Base-by-base conservation (phyloP, 2,888 invertebrate genomes). In the Nyleta sp. region DNA sequence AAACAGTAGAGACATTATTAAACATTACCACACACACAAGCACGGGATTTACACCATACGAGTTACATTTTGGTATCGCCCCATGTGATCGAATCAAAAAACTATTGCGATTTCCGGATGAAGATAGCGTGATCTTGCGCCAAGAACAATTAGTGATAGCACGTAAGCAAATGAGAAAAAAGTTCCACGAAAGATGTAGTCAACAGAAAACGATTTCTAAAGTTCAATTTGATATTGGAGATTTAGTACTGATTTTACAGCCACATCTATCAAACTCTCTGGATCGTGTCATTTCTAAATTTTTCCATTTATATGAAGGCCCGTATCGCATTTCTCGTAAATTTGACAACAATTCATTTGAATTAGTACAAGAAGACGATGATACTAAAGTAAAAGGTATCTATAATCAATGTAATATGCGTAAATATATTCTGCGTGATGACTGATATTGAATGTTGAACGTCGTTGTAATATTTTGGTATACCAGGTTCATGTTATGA, bases 281-380 rank as follows among this genome's bases (percentile, higher is more conserved):
- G n/a, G 53, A 53, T 35, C 18, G 35, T 10, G 20, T 35, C 1
- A 20, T 11, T 2, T 6, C 35, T 2, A 53, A 53, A 53, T 53
- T 53, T 53, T 53, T 53, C 33, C 53, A 53, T n/a, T 20, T 53
- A 11, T 53, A 35, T 18, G 13, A 20, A 4, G 35, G 53, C 10
- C 53, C 35, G 4, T 53, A 35, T 53, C 18, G 33, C 8, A 53
- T 53, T 35, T 3, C 7, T 24, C 24, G 24, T 5, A 5, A 3
- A 24, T 24, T 24, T 7, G 24, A 24, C 7, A 24, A 24, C 7
- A 24, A 24, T 24, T 3, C 24, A 24, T 24, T 24, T 24, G 24
- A 24, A 7, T 7, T 24, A 7, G 24, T n/a, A n/a, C n/a, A n/a
- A n/a, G n/a, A n/a, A n/a, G n/a, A n/a, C n/a, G n/a, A n/a, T 24